phyloP scores from a whole-genome alignment of 2,113 vertebrate species.

The Cynopterus brachyotis region DNA sequence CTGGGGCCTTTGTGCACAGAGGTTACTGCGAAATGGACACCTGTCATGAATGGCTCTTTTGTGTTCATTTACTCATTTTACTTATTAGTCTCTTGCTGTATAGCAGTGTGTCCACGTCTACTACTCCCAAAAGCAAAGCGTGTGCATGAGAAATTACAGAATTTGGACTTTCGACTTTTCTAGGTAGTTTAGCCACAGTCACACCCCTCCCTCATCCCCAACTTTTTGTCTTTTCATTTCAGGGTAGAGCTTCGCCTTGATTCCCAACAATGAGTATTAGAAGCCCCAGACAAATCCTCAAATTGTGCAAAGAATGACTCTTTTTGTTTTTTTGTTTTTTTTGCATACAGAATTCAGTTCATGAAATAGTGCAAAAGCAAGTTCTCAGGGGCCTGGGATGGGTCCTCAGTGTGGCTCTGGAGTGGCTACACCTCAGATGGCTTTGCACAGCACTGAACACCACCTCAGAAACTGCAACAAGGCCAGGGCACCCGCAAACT shows the following conservation, averaged over 20 bases:
- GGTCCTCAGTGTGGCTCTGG: neutral
- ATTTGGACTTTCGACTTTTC: neutral
- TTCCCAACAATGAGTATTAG: neutral
- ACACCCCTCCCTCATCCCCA: rapidly evolving
- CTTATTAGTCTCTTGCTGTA: conserved; percentile 12
- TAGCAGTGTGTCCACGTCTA: neutral
- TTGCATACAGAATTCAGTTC: neutral
- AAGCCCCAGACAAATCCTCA: neutral
- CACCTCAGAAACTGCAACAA: rapidly evolving
- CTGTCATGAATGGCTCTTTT: neutral
- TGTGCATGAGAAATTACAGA: rapidly evolving
- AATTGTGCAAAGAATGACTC: neutral
- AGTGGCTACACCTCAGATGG: neutral
- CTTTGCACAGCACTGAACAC: rapidly evolving
- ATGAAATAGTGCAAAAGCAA: neutral
- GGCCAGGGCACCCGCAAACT: neutral
- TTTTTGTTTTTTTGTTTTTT: neutral
- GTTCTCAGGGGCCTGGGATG: neutral
- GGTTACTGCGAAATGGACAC: neutral
- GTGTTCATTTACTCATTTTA: conserved; percentile 36
- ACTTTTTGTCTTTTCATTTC: neutral
- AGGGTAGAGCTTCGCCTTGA: neutral
- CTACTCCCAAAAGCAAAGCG: neutral
- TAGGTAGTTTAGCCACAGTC: neutral
- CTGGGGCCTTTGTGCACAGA: conserved; percentile 10